A percentile compares a stretch with the other conserved stretches of the same genome.
These are phyloP conservation scores for Macquaria australasica DNA, from an alignment of 2,113 vertebrate genomes.

Conservation along the genomic window DNA sequence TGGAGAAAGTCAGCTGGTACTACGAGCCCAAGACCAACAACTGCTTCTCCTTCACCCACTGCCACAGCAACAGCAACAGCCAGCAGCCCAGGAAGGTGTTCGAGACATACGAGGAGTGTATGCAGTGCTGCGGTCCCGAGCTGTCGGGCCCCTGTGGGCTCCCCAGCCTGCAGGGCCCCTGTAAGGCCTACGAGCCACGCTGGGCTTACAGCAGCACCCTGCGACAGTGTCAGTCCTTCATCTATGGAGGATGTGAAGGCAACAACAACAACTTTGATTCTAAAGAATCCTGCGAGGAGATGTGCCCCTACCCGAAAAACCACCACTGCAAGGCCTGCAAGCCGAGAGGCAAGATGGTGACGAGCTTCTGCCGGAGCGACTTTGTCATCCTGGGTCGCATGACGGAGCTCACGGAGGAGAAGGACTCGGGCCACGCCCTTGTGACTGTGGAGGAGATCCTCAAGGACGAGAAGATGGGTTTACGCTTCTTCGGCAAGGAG, in stretches of 20 bases:
- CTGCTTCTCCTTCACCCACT: conserved; percentile 91
- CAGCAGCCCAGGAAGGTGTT: conserved; percentile 84
- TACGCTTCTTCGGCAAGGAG: conserved; percentile 93
- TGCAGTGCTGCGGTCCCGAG: conserved; percentile 91
- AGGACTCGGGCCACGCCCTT: conserved; percentile 90
- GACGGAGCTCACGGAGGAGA: conserved; percentile 91
- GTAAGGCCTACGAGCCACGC: conserved; percentile 92
- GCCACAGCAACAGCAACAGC: conserved; percentile 84
- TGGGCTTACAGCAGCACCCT: conserved; percentile 93
- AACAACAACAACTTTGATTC: conserved; percentile 98
- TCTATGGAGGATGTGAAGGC: conserved; percentile 94
- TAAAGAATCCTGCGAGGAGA: conserved; percentile 92
- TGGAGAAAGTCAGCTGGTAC: conserved; percentile 91
- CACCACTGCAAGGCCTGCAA: conserved; percentile 93
- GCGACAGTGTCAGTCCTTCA: conserved; percentile 93
- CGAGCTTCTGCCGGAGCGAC: conserved; percentile 96
- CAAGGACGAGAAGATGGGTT: conserved; percentile 98
- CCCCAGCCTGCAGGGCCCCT: conserved; percentile 92
- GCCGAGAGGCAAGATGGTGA: conserved; percentile 93
- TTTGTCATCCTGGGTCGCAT: conserved; percentile 94
- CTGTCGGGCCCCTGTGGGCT: conserved; percentile 89
- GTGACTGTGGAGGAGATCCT: conserved; percentile 95
- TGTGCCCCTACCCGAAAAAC: conserved; percentile 91
- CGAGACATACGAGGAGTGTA: conserved; percentile 90
- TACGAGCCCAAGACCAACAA: conserved; percentile 93